Percentiles rank a stretch among this genome's conserved stretches.
Conservation (phyloP, 2,888 invertebrate species). For the Caenorhabditis sp. region DNA sequence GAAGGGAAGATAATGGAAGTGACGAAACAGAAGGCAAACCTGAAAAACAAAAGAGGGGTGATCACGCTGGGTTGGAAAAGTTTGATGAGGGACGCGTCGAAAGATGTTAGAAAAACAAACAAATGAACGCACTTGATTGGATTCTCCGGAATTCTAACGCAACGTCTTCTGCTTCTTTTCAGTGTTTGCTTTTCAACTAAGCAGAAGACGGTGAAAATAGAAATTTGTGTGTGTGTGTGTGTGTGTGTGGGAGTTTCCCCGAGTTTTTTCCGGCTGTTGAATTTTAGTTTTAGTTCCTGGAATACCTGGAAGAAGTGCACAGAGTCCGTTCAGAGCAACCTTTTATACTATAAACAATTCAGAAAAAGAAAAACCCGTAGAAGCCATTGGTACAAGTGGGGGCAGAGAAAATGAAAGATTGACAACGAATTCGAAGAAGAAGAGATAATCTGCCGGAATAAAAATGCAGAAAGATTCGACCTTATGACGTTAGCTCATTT, state of each 20-base stretch:
- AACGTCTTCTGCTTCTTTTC: not conserved
- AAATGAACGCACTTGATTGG: conserved; percentile 42
- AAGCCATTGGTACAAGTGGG: conserved; percentile 20
- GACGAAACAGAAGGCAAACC: conserved; percentile 11
- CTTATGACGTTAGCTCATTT: too few species aligned
- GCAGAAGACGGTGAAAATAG: too few species aligned
- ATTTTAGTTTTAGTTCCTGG: too few species aligned
- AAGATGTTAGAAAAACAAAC: conserved; percentile 31
- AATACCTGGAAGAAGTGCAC: too few species aligned
- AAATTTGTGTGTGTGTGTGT: too few species aligned
- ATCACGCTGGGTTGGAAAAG: conserved; percentile 15
- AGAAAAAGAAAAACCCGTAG: conserved; percentile 33
- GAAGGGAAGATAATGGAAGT: not conserved
- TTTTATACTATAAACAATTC: too few species aligned
- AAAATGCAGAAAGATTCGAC: conserved; percentile 16
- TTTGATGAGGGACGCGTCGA: conserved; percentile 16
- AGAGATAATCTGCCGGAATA: conserved; percentile 11
- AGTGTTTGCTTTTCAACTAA: too few species aligned
- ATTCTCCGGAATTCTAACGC: too few species aligned
- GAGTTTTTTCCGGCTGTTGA: too few species aligned
- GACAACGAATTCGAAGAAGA: conserved; percentile 24
- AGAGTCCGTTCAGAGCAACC: too few species aligned
- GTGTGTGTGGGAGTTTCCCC: too few species aligned
- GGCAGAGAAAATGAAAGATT: conserved; percentile 12
- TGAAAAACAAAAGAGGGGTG: conserved; percentile 27